A percentile compares a stretch with the other conserved stretches of the same genome.
phyloP scores from a whole-genome alignment of 2,113 vertebrate genomes.

The Acrocephalus arundinaceus region DNA sequence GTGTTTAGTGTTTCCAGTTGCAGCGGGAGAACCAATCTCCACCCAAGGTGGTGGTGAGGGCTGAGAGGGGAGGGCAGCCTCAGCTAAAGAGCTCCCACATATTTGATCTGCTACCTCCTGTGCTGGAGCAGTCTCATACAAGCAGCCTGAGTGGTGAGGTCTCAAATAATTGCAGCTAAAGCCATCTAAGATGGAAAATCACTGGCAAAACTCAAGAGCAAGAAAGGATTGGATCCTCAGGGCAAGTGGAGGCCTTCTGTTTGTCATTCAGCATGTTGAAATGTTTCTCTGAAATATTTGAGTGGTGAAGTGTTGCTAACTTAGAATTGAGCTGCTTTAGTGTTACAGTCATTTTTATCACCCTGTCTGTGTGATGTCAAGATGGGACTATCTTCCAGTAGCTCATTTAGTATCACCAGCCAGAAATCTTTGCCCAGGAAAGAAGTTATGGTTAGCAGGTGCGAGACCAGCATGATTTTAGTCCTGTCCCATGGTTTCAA shows the following conservation, averaged over 20 bases:
- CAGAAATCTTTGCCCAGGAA: not conserved
- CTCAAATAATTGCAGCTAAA: not conserved
- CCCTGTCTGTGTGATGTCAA: not conserved
- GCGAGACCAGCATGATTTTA: not conserved
- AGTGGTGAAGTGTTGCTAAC: not conserved
- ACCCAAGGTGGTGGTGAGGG: rapidly evolving
- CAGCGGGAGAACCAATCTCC: not conserved
- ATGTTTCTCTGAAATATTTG: not conserved
- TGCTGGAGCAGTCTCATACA: not conserved
- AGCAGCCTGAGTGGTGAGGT: rapidly evolving
- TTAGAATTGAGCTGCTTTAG: not conserved
- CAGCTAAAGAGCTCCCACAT: not conserved
- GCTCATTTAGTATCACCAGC: not conserved
- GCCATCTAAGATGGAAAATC: not conserved
- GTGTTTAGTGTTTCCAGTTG: not conserved
- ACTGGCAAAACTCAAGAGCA: not conserved
- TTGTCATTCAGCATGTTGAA: not conserved
- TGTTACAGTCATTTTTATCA: not conserved
- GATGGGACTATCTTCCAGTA: not conserved
- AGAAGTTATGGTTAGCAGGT: not conserved
- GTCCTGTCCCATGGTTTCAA: not conserved
- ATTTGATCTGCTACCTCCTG: not conserved
- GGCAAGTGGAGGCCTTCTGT: not conserved
- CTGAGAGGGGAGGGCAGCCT: not conserved
- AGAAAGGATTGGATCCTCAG: not conserved